Conservation (phyloP, 1,140 invertebrate genomes). For the Dryas iulia region DNA sequence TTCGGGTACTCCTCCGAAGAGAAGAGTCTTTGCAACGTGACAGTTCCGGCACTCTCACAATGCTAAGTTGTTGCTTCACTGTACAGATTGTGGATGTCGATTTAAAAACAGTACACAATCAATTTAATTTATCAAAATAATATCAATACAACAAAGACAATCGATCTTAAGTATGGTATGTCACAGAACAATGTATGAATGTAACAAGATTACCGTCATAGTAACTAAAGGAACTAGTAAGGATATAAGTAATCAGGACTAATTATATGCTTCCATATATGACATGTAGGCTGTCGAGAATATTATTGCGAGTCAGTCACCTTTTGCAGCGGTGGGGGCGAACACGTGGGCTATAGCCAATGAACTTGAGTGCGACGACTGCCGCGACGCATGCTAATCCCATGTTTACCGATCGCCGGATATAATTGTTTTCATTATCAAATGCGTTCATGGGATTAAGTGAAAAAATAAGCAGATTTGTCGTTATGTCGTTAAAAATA, state of each 20-base stretch:
- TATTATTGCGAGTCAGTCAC: constrained; percentile 56
- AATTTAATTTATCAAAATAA: too few species aligned
- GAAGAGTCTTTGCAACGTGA: too few species aligned
- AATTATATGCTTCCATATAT: constrained; percentile 33
- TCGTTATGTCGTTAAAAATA: too few species aligned
- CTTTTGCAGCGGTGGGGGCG: constrained; percentile 54
- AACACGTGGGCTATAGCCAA: constrained; percentile 69
- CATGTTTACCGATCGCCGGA: constrained; percentile 24
- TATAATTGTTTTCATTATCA: constrained; percentile 7
- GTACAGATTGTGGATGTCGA: too few species aligned
- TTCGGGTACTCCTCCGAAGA: too few species aligned
- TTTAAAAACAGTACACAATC: too few species aligned
- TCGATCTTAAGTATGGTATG: not conserved
- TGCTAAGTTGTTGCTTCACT: too few species aligned
- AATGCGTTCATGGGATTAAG: not conserved
- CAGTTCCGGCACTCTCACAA: too few species aligned
- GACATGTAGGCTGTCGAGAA: constrained; percentile 33
- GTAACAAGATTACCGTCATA: not conserved
- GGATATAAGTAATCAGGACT: constrained; percentile 9
- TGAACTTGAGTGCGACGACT: constrained; percentile 66
- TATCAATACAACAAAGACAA: too few species aligned
- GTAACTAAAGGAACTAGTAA: not conserved
- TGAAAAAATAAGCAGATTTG: too few species aligned
- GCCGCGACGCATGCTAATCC: constrained; percentile 33
- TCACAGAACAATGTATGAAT: not conserved